Evolutionary conservation across 2,113 vertebrate genomes (phyloP).

Genomic region (Atlantisia rogersi): DNA sequence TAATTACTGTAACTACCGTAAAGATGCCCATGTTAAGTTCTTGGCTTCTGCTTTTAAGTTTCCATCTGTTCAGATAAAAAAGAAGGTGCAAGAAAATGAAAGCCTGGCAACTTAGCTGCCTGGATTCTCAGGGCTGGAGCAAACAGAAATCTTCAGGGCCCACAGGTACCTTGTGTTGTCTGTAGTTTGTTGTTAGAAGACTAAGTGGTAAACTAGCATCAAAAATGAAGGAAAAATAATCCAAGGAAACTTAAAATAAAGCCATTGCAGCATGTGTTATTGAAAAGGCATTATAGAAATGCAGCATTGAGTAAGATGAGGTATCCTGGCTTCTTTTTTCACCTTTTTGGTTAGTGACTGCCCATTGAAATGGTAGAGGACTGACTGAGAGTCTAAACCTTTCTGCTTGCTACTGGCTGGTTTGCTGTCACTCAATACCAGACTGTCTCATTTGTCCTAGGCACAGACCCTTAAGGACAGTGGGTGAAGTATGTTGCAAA

Average conservation of each 20-base stretch:
- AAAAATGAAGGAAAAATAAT: not conserved
- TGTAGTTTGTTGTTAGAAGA: not conserved
- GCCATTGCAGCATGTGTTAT: not conserved
- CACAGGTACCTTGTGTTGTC: not conserved
- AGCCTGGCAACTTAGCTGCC: constrained; percentile 8
- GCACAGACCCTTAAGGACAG: not conserved
- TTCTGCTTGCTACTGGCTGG: not conserved
- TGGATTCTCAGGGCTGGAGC: not conserved
- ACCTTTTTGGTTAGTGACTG: not conserved
- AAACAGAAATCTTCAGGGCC: not conserved
- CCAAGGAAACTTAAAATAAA: not conserved
- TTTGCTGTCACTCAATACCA: not conserved
- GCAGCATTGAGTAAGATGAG: not conserved
- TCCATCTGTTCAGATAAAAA: constrained; percentile 73
- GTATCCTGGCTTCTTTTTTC: not conserved
- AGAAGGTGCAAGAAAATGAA: constrained; percentile 33
- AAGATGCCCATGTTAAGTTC: constrained; percentile 56
- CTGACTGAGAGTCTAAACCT: not conserved
- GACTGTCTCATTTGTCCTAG: not conserved
- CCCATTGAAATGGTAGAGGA: not conserved
- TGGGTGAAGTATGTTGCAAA: not conserved
- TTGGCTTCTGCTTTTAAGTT: constrained; percentile 59
- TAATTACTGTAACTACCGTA: constrained; percentile 56
- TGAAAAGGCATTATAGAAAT: not conserved
- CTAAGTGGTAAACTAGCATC: not conserved